Percentiles rank a stretch among this genome's conserved stretches.
phyloP scores from a whole-genome alignment of 2,888 invertebrate genomes.

The Agrotis puta region DNA sequence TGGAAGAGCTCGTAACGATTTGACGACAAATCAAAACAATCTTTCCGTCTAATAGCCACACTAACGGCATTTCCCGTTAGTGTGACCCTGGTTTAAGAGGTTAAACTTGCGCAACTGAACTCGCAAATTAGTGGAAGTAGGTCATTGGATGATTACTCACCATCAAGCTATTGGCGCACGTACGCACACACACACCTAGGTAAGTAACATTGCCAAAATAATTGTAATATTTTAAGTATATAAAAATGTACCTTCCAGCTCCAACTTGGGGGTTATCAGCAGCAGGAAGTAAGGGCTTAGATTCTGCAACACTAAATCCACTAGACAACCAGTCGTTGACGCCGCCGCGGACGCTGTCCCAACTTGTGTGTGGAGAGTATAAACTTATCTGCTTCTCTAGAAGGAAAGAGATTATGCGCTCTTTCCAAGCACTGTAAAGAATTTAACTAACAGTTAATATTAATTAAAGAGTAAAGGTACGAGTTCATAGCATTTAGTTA shows the following conservation, averaged over 20 bases:
- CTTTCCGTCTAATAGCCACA: background rate
- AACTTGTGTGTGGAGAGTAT: slow-evolving; percentile 98
- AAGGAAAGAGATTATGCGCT: slow-evolving; percentile 95
- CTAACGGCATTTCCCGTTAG: too few species aligned
- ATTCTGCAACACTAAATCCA: slow-evolving; percentile 89
- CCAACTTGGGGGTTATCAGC: slow-evolving; percentile 83
- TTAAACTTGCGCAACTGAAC: slow-evolving; percentile 17
- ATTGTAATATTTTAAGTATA: background rate
- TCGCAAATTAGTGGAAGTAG: background rate
- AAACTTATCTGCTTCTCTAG: slow-evolving; percentile 96
- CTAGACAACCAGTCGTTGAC: slow-evolving; percentile 98
- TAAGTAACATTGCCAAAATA: background rate
- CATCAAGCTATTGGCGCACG: background rate
- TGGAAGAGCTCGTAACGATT: slow-evolving; percentile 7
- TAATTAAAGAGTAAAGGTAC: too few species aligned
- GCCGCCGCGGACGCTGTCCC: slow-evolving; percentile 96
- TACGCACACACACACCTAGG: too few species aligned
- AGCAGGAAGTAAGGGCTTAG: slow-evolving; percentile 80
- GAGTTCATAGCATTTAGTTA: too few species aligned
- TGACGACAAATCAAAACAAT: background rate
- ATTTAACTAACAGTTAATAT: background rate
- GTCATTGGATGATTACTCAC: slow-evolving; percentile 5
- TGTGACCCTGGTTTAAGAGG: too few species aligned
- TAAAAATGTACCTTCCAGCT: slow-evolving; percentile 84
- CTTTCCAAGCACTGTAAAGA: slow-evolving; percentile 93